Evolutionary conservation across 2,113 vertebrate genomes (phyloP).

Genomic region (Lichenostomus cassidix): DNA sequence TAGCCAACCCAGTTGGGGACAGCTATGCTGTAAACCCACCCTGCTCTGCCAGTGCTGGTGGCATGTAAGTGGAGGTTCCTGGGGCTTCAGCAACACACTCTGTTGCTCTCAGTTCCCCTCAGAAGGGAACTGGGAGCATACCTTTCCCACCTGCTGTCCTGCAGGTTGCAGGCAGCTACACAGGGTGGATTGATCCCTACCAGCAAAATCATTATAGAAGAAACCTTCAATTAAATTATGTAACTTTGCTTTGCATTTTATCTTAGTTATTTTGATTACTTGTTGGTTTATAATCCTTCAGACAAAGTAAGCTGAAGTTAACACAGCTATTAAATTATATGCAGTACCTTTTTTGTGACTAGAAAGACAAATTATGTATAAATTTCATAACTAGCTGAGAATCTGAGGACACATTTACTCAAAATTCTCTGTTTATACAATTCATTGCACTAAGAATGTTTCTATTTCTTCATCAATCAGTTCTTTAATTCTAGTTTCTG

Average conservation of each 20-base stretch:
- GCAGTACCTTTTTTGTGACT: background rate
- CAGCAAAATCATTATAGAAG: background rate
- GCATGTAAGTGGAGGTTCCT: background rate
- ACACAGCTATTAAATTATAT: background rate
- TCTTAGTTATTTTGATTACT: background rate
- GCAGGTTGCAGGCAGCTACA: background rate
- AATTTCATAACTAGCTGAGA: background rate
- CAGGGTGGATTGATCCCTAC: background rate
- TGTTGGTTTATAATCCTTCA: background rate
- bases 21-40: background rate
- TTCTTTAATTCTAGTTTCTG: background rate
- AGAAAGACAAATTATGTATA: background rate
- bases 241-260: background rate
- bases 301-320: background rate
- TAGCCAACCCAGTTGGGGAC: background rate
- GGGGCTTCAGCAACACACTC: accelerated
- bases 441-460: background rate
- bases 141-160: background rate
- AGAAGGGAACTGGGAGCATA: background rate
- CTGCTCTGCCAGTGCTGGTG: background rate
- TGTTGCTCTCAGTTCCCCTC: background rate
- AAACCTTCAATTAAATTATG: background rate
- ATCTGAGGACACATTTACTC: background rate
- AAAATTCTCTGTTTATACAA: background rate
- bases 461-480: background rate